These are phyloP conservation scores for Adrianichthys oophorus DNA, from an alignment of 2,797 vertebrate genomes.

Conservation along the genomic window DNA sequence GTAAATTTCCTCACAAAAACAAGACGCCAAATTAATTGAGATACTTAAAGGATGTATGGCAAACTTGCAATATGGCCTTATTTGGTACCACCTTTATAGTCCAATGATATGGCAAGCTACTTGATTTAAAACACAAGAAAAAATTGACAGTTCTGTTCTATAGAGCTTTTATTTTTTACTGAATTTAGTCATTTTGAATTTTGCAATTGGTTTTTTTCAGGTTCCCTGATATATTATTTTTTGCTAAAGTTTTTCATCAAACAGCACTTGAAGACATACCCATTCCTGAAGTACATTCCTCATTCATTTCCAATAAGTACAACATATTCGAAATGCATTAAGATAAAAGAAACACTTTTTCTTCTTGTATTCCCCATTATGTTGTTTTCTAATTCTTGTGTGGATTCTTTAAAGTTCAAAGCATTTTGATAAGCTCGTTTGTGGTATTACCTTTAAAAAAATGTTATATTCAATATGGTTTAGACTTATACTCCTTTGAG, in stretches of 20 bases:
- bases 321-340: conserved; percentile 58
- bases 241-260: not conserved
- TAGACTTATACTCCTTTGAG: conserved; percentile 69
- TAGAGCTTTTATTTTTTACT: not conserved
- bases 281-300: conserved; percentile 40
- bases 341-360: conserved; percentile 69
- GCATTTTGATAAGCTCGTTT: conserved; percentile 71
- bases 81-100: no score
- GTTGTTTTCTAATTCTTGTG: conserved; percentile 77
- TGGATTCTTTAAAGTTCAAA: conserved; percentile 82
- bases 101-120: no score
- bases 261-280: conserved; percentile 16
- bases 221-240: conserved; percentile 5
- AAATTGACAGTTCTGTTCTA: not conserved
- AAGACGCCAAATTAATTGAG: no score
- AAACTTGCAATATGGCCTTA: no score
- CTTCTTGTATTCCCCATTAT: conserved; percentile 60
- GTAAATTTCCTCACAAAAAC: no score
- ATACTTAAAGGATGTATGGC: no score
- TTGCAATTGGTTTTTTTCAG: not conserved
- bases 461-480: conserved; percentile 68
- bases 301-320: conserved; percentile 43
- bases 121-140: no score
- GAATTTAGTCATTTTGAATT: not conserved
- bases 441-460: conserved; percentile 67